Evolutionary conservation across 2,113 vertebrate genomes (phyloP), one percentile per base, ranked within the genome.

Genomic region (Odocoileus virginianus): DNA sequence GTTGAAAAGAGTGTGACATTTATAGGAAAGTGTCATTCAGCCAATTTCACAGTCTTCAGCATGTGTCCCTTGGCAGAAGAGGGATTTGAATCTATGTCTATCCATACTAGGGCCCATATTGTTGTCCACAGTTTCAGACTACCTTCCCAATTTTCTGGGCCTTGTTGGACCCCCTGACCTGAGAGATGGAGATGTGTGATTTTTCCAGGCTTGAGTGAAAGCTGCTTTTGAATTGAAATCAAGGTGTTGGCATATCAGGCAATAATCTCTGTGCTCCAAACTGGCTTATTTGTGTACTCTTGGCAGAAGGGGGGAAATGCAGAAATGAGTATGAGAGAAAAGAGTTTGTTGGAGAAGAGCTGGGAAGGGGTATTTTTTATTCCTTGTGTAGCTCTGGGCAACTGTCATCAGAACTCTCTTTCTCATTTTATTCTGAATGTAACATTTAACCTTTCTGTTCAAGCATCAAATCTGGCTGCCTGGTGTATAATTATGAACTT

Each of bases 401-500:
- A 55, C 92, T 93, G 95, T 84, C 91, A 94, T 78, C 95, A 92
- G 74, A 78, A 50, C 84, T 57, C 87, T 67, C 33, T 78, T 88
- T 82, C 97, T 97, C 95, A 57, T 92, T 97, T 98, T 96, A 97
- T 97, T 98, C 97, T 27, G 43, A 97, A 93, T 90, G 82, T 97
- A 96, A 98, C 89, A 89, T 98, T 97, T 98, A 98, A 98, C 98
- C 98, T 98, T 98, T 98, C 89, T 83, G 95, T 87, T 97, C 76
- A 93, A 96, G 97, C 97, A 90, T 97, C 94, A 92, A 93, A 95
- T 97, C 95, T 92, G 95, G 88, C 93, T 98, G 93, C 94, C 97
- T 98, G 61, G 91, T 87, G 52, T 97, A 92, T 98, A 98, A 98
- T 98, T 98, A 98, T 1, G 25, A 97, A 98, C 97, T 98, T 93